Base-by-base conservation (phyloP, 2,888 invertebrate genomes). In the Pammene aurita region DNA sequence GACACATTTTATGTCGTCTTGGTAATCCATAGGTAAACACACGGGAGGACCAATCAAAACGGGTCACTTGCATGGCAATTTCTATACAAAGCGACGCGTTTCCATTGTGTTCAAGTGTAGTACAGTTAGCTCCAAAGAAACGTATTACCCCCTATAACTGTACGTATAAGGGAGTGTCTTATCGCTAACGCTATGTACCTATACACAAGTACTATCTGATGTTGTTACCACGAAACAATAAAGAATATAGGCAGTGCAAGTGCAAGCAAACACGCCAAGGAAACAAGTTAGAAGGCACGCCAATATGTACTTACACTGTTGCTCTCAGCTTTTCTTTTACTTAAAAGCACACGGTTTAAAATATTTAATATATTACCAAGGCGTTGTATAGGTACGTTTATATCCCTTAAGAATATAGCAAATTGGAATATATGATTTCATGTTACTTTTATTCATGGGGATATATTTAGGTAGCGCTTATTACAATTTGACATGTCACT, bases 101-200 rank as follows among this genome's bases (percentile, higher is more conserved):
- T 9, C 1, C 1, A 38, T 38, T 38, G 38, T 26, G 4, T 6
- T 7, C 2, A 9, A 38, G 38, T 38, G 18, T 18, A 5, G 34
- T 54, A 54, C 26, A 13, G 50, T 52, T 52, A 52, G 14, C 50
- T 18, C 18, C 18, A 11, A 50, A 18, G 26, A 34, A 54, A 54
- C 34, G 52, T 54, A 34, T 34, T 34, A 34, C n/a, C 34, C 34
- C n/a, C 4, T 26, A 26, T 7, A 34, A 34, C n/a, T n/a, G n/a
- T 34, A 54, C 50, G n/a, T 52, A 18, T 52, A 54, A 54, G 52
- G 52, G 26, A 7, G 44, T 54, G n/a, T 34, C 52, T 54, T 54
- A 54, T 54, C 52, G 13, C 34, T 54, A 54, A n/a, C 52, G 52
- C 52, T 54, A 34, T 54, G 34, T 54, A n/a, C n/a, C n/a, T n/a